Conservation (phyloP, 2,113 vertebrate genomes). For the Megalops atlanticus region DNA sequence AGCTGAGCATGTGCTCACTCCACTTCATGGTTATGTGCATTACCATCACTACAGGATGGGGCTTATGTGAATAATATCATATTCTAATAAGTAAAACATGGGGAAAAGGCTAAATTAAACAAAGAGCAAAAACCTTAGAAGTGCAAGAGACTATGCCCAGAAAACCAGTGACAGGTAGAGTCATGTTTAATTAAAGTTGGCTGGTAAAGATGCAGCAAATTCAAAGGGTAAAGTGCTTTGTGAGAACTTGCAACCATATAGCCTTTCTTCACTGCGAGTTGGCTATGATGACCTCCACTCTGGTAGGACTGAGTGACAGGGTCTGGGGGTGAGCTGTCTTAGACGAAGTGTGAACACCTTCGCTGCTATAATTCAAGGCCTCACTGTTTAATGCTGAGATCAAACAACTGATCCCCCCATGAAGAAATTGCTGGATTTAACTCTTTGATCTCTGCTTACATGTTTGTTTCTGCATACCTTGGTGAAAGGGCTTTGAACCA, state of each 20-base stretch:
- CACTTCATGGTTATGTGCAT: not conserved
- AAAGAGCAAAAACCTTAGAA: not conserved
- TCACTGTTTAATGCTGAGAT: slow-evolving; percentile 55
- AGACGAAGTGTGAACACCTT: not conserved
- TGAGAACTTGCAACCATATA: not conserved
- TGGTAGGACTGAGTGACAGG: not conserved
- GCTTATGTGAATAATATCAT: not conserved
- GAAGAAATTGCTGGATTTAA: slow-evolving; percentile 33
- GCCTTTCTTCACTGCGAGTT: not conserved
- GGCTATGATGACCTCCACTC: not conserved
- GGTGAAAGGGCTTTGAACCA: not conserved
- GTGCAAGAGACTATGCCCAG: not conserved
- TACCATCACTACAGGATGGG: not conserved
- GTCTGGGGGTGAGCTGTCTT: not conserved
- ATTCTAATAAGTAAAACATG: not conserved
- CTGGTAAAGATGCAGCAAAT: not conserved
- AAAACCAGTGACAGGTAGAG: not conserved
- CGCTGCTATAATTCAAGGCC: slow-evolving; percentile 27
- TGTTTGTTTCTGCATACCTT: not conserved
- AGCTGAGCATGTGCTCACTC: not conserved
- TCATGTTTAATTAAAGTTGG: not conserved
- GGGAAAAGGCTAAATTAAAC: no score
- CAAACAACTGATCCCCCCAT: slow-evolving; percentile 48
- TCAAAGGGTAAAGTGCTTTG: not conserved
- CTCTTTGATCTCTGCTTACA: slow-evolving; percentile 41